Evolutionary conservation across 2,888 invertebrate species (phyloP).

Genomic region (Dicyrtomina minuta): DNA sequence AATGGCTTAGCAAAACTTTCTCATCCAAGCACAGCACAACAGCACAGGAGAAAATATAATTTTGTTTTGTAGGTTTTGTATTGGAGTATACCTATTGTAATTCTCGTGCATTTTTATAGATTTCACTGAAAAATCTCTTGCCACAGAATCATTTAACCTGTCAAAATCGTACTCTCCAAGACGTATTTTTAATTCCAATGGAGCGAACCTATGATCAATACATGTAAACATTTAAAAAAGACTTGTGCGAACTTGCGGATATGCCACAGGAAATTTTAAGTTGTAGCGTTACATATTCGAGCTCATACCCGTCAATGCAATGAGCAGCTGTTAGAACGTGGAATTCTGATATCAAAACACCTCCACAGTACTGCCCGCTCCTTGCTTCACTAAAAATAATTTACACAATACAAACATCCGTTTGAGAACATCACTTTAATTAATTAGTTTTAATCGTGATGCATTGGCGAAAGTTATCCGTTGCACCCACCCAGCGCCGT

Average conservation of each 20-base stretch:
- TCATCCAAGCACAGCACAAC: too few relatives aligned
- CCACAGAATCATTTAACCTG: slow-evolving; percentile 67
- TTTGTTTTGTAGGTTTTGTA: too few relatives aligned
- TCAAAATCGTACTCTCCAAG: slow-evolving; percentile 80
- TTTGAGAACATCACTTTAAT: not conserved
- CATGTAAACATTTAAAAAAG: too few relatives aligned
- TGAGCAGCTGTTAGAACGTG: slow-evolving; percentile 79
- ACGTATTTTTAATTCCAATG: slow-evolving; percentile 67
- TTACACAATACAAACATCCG: not conserved
- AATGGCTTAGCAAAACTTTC: too few relatives aligned
- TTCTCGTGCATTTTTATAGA: slow-evolving; percentile 69
- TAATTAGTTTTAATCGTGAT: too few relatives aligned
- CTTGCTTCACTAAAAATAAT: slow-evolving; percentile 42
- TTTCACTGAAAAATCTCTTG: slow-evolving; percentile 68
- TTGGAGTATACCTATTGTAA: slow-evolving; percentile 65
- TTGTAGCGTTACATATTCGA: not conserved
- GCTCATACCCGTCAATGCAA: slow-evolving; percentile 64
- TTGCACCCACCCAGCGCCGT: slow-evolving; percentile 36
- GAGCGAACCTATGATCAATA: slow-evolving; percentile 60
- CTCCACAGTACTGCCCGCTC: slow-evolving; percentile 73
- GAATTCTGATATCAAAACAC: slow-evolving; percentile 73
- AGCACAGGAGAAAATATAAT: too few relatives aligned
- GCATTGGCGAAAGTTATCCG: not conserved
- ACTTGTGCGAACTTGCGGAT: too few relatives aligned
- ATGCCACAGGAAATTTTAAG: too few relatives aligned